A percentile compares a stretch with the other conserved stretches of the same genome.
These are phyloP conservation scores for Rhizoglyphus robini DNA, from an alignment of 1,140 invertebrate species.

Conservation along the genomic window DNA sequence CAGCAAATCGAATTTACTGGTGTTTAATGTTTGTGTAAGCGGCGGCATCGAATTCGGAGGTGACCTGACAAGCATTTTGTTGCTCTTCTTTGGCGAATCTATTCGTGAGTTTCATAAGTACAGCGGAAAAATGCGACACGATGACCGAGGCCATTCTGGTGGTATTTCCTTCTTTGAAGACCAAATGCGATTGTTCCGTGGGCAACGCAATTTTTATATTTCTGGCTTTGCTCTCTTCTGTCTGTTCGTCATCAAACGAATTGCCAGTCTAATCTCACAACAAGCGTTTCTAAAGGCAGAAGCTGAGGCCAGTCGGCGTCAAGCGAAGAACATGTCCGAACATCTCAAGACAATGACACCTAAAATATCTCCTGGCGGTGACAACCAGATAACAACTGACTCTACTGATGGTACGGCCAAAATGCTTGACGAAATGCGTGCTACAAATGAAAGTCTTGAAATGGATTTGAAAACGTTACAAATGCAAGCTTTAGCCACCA, in stretches of 20 bases:
- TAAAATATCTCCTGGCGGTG: slow-evolving; percentile 18
- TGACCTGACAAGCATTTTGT: too few species aligned
- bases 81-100: slow-evolving; percentile 68
- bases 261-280: slow-evolving; percentile 63
- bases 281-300: slow-evolving; percentile 68
- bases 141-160: slow-evolving; percentile 47
- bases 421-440: background rate
- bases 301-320: slow-evolving; percentile 71
- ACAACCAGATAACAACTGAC: background rate
- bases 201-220: slow-evolving; percentile 98
- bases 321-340: slow-evolving; percentile 72
- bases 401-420: background rate
- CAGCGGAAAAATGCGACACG: slow-evolving; percentile 40
- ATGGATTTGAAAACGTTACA: background rate
- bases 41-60: too few species aligned
- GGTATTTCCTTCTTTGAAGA: slow-evolving; percentile 77
- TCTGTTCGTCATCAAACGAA: slow-evolving; percentile 51
- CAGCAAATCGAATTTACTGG: too few species aligned
- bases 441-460: background rate
- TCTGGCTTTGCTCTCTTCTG: slow-evolving; percentile 83
- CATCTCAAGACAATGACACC: slow-evolving; percentile 37
- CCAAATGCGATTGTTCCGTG: slow-evolving; percentile 85
- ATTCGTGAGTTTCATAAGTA: slow-evolving; percentile 93
- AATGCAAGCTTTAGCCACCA: background rate
- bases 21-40: too few species aligned